Percentiles rank a stretch among this genome's conserved stretches.
phyloP scores from a whole-genome alignment of 2,113 vertebrate species.

The Xiphophorus maculatus region DNA sequence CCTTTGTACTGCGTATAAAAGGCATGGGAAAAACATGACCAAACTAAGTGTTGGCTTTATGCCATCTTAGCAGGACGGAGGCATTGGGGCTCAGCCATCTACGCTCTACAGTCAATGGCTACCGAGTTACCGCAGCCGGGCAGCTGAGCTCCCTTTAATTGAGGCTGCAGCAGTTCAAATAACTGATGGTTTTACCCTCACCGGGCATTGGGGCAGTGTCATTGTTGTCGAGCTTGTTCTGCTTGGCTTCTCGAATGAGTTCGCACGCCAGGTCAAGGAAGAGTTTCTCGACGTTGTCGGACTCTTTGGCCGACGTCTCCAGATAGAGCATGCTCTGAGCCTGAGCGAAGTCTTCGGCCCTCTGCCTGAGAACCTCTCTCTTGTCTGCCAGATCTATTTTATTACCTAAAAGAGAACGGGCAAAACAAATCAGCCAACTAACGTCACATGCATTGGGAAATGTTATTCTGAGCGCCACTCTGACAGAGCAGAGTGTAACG shows the following conservation, averaged over 20 bases:
- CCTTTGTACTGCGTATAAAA: conserved; percentile 59
- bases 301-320: conserved; percentile 98
- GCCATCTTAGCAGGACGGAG: conserved; percentile 62
- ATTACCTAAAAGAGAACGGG: conserved; percentile 85
- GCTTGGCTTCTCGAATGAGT: conserved; percentile 94
- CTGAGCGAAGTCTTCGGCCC: conserved; percentile 94
- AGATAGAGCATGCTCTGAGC: conserved; percentile 97
- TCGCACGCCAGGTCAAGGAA: conserved; percentile 97
- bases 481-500: conserved; percentile 5
- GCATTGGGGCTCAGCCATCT: conserved; percentile 50
- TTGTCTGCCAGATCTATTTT: conserved; percentile 97
- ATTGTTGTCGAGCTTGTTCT: conserved; percentile 96
- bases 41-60: conserved; percentile 50
- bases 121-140: conserved; percentile 32
- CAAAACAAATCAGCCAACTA: background rate
- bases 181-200: conserved; percentile 97
- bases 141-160: conserved; percentile 79
- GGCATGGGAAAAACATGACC: conserved; percentile 60
- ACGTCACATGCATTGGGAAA: background rate
- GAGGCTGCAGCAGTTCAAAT: conserved; percentile 98
- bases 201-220: conserved; percentile 93
- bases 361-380: conserved; percentile 93
- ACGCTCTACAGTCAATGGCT: conserved; percentile 59
- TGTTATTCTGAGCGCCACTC: background rate
- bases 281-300: conserved; percentile 98